Evolutionary conservation across 2,113 vertebrate genomes (phyloP).

Genomic region (Mixornis gularis): DNA sequence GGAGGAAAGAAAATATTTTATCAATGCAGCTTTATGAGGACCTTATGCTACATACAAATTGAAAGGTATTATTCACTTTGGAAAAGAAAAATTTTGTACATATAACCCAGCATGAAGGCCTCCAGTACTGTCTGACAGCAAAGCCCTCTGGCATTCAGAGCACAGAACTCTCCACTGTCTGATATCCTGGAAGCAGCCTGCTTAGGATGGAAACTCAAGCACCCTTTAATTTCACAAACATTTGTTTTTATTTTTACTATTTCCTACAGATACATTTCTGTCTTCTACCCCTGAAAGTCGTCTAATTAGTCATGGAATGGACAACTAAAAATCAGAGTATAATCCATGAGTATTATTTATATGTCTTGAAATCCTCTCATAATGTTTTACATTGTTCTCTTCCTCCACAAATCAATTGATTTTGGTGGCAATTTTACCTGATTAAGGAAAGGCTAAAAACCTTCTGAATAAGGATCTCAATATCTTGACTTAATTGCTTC

Average conservation of each 20-base stretch:
- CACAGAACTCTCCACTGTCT: neutral
- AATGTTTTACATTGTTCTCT: neutral
- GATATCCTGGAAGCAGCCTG: neutral
- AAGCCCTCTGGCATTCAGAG: neutral
- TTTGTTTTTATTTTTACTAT: neutral
- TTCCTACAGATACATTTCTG: neutral
- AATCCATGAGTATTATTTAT: neutral
- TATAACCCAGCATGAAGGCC: neutral
- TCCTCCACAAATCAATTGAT: neutral
- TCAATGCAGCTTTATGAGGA: neutral
- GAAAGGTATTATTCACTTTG: neutral
- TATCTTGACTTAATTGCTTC: neutral
- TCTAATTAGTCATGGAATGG: neutral
- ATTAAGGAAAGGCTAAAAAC: neutral
- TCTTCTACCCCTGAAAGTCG: neutral
- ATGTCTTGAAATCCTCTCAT: neutral
- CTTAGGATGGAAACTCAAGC: neutral
- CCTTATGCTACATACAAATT: neutral
- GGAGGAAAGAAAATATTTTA: neutral
- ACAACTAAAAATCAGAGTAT: neutral
- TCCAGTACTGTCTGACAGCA: neutral
- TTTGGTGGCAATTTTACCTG: neutral
- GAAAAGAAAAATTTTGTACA: neutral
- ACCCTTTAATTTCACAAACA: neutral
- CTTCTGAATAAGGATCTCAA: neutral